Evolutionary conservation across 1,140 invertebrate genomes (phyloP).

Genomic region (Neodiprion virginianus): DNA sequence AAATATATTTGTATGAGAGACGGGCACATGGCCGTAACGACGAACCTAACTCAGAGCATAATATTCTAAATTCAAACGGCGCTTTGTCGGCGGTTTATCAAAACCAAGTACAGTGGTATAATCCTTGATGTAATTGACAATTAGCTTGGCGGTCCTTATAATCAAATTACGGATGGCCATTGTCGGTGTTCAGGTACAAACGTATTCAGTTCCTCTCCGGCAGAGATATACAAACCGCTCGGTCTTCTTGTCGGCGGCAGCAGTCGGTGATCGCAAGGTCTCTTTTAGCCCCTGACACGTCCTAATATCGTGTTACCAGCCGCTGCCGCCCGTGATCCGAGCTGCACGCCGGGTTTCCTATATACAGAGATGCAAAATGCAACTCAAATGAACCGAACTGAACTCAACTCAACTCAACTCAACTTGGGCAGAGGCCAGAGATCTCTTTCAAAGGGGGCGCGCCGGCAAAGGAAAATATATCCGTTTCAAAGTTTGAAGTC

Average conservation of each 20-base stretch:
- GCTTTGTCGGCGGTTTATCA: constrained; percentile 56
- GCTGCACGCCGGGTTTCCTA: too few relatives aligned
- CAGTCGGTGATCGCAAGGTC: not conserved
- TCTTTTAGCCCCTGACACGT: not conserved
- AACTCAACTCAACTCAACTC: constrained; percentile 28
- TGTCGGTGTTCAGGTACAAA: constrained; percentile 60
- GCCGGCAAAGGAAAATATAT: constrained; percentile 57
- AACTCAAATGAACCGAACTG: constrained; percentile 27
- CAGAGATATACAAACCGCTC: too few relatives aligned
- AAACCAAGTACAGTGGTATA: constrained; percentile 35
- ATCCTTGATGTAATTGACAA: constrained; percentile 53
- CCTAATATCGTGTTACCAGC: not conserved
- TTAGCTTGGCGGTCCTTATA: constrained; percentile 63
- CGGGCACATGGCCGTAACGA: too few relatives aligned
- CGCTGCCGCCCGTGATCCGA: not conserved
- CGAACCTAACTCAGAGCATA: too few relatives aligned
- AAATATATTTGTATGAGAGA: too few relatives aligned
- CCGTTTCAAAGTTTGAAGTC: constrained; percentile 58
- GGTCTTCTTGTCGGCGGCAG: not conserved
- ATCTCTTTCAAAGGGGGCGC: constrained; percentile 60
- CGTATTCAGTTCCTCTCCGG: constrained; percentile 56
- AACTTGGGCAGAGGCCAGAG: constrained; percentile 28
- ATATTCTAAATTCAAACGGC: not conserved
- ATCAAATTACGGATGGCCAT: constrained; percentile 59
- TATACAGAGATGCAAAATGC: constrained; percentile 51